phyloP scores from a whole-genome alignment of 2,888 invertebrate genomes.

The Gonocerus acuteangulatus region DNA sequence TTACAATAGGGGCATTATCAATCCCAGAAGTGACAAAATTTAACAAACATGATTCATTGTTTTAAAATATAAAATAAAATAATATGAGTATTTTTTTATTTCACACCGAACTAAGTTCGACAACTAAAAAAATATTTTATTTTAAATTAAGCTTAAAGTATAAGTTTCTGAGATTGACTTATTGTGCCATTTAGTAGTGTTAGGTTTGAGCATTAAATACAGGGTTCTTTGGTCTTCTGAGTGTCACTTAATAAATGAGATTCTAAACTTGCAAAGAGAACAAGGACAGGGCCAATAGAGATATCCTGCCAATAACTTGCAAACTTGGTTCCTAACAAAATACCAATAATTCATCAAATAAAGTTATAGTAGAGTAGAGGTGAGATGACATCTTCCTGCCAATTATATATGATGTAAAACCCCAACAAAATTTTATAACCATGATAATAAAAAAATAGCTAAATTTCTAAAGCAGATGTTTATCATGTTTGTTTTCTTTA shows the following conservation, averaged over 20 bases:
- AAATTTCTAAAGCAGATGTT: too few species aligned
- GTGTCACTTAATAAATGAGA: conserved; percentile 24
- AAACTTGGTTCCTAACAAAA: neutral
- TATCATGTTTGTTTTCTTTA: too few species aligned
- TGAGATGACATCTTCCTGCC: neutral
- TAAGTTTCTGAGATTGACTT: conserved; percentile 22
- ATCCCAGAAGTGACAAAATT: conserved; percentile 20
- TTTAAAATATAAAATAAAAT: conserved; percentile 10
- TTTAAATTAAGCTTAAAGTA: neutral
- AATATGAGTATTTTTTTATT: conserved; percentile 17
- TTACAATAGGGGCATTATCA: conserved; percentile 19
- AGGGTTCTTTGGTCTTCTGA: conserved; percentile 18
- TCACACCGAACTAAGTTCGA: neutral
- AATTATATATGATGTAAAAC: neutral
- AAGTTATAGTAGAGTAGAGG: neutral
- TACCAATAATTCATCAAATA: neutral
- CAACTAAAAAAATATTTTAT: neutral
- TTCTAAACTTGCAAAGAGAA: conserved; percentile 16
- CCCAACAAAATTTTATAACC: too few species aligned
- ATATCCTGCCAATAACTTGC: too few species aligned
- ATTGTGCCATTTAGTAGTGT: conserved; percentile 9
- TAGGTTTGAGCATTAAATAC: conserved; percentile 24
- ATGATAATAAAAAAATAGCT: too few species aligned
- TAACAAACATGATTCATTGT: conserved; percentile 9
- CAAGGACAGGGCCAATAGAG: neutral